These are phyloP conservation scores for Hybognathus amarus DNA, from an alignment of 2,797 vertebrate species.

Conservation along the genomic window DNA sequence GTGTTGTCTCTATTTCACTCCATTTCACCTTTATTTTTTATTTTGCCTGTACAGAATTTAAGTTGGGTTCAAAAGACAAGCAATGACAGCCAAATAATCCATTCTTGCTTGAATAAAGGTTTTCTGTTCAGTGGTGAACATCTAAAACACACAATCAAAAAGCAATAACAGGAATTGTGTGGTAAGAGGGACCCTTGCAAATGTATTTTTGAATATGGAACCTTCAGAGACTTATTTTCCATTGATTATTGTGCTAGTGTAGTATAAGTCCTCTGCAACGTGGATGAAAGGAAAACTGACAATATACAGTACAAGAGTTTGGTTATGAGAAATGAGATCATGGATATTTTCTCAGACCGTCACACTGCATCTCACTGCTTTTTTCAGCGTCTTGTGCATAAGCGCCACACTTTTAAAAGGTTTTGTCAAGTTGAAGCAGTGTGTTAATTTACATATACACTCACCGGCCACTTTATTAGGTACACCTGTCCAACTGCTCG, in stretches of 20 bases:
- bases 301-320: background rate
- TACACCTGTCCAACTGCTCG: no score
- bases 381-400: background rate
- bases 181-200: slow-evolving; percentile 3
- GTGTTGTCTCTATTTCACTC: slow-evolving; percentile 20
- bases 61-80: slow-evolving; percentile 7
- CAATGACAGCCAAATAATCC: background rate
- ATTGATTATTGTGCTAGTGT: background rate
- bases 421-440: background rate
- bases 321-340: background rate
- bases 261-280: background rate
- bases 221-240: background rate
- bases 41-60: background rate
- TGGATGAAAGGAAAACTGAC: background rate
- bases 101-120: slow-evolving; percentile 21
- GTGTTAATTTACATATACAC: no score
- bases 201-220: slow-evolving; percentile 19
- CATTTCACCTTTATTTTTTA: background rate
- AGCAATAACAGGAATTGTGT: background rate
- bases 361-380: background rate
- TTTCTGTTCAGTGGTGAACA: background rate
- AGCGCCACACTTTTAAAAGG: background rate
- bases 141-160: slow-evolving; percentile 1
- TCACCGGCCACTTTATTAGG: no score
- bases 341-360: background rate